Evolutionary conservation across 2,888 invertebrate genomes (phyloP), one percentile per base, ranked within the genome.

Genomic region (Drosophila rellima): DNA sequence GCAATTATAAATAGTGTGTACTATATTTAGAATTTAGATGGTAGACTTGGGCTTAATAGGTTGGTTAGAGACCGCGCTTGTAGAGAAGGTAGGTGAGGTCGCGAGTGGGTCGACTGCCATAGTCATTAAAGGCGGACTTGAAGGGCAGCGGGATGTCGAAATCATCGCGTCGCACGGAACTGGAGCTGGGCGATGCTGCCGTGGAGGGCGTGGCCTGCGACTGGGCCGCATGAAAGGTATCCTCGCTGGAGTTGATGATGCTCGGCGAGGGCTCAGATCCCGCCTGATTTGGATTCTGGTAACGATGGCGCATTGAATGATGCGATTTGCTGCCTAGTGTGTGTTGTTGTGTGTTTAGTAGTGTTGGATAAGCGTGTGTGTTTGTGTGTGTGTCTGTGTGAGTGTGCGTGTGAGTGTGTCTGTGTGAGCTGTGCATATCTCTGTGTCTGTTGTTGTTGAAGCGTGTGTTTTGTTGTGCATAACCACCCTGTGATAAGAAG

Each of bases 71-170:
- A 42, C 88, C 89, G 10, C 79, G 62, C 52, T 73, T 74, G 39
- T 82, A 89, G 33, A 85, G 70, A 39, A 83, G 54, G 26, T 78
- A 78, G 56, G 80, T 76, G n/a, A 87, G 57, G 56, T 82, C 86
- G 20, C 85, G 74, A 0, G 88, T 74, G 23, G 83, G 77, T 1
- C 80, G 85, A 61, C 64, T 82, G 62, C 83, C 83, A 23, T 79
- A 88, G 40, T 86, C 88, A 31, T 85, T 85, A 52, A 85, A 85
- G 1, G 78, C 65, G 2, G 84, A 86, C 60, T 85, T 88, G 10
- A 88, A 85, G 3, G 83, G 86, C 60, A 88, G 63, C 6, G 77
- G 83, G 18, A 67, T 63, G 29, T 69, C 74, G 35, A 48, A 11
- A n/a, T n/a, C n/a, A 6, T 48, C 39, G 35, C 37, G 37, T 1